phyloP scores from a whole-genome alignment of 1,140 invertebrate genomes.

The Zeugodacus cucurbitae region DNA sequence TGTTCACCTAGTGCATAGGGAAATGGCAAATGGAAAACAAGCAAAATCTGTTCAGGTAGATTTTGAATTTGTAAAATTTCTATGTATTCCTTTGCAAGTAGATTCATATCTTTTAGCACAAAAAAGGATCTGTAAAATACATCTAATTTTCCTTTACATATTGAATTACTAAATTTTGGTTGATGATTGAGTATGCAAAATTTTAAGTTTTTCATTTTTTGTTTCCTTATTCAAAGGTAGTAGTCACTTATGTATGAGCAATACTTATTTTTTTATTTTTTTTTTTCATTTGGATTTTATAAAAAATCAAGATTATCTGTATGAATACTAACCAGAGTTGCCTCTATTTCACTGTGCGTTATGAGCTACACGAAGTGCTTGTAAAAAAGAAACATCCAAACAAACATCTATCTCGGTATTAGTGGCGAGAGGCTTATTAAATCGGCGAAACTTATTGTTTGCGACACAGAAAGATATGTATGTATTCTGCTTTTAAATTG shows the following conservation, averaged over 20 bases:
- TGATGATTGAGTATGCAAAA: conserved; percentile 40
- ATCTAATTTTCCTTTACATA: neutral
- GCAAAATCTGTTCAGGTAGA: conserved; percentile 76
- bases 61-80: conserved; percentile 49
- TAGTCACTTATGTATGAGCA: neutral
- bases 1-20: conserved; percentile 74
- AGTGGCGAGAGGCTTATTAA: too few relatives aligned
- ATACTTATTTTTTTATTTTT: neutral
- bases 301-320: too few relatives aligned
- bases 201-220: conserved; percentile 56
- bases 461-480: too few relatives aligned
- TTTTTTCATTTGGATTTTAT: too few relatives aligned
- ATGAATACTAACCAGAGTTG: too few relatives aligned
- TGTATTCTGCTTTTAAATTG: too few relatives aligned
- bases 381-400: too few relatives aligned
- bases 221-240: conserved; percentile 51
- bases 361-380: too few relatives aligned
- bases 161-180: neutral
- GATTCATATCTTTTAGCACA: neutral
- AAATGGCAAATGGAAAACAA: conserved; percentile 74
- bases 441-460: too few relatives aligned
- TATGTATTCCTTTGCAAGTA: conserved; percentile 5
- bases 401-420: too few relatives aligned
- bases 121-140: neutral
- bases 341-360: too few relatives aligned